Evolutionary conservation across 2,888 invertebrate genomes (phyloP).

Genomic region (Diplazon laetatorius): DNA sequence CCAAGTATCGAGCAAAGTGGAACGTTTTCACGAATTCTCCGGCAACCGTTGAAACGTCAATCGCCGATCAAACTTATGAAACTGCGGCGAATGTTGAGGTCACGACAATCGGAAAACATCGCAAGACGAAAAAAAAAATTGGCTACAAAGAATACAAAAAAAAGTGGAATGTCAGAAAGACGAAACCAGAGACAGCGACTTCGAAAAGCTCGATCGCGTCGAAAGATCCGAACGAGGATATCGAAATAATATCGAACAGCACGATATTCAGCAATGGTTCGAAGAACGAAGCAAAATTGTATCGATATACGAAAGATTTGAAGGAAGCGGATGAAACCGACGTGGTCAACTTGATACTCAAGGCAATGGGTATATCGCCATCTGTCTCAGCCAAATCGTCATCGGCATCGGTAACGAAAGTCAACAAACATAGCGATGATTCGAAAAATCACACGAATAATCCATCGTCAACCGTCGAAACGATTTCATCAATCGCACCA

Average conservation of each 20-base stretch:
- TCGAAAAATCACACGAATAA: slow-evolving; percentile 11
- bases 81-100: background rate
- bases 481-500: background rate
- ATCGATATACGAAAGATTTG: slow-evolving; percentile 16
- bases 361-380: background rate
- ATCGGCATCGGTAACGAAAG: background rate
- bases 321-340: background rate
- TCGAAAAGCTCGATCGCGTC: background rate
- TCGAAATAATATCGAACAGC: background rate
- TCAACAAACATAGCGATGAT: slow-evolving; percentile 11
- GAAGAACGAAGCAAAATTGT: background rate
- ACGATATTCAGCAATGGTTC: background rate
- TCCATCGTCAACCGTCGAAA: background rate
- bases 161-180: slow-evolving; percentile 5
- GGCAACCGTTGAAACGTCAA: background rate
- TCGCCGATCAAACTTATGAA: background rate
- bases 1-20: background rate
- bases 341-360: slow-evolving; percentile 25
- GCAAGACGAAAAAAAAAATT: background rate
- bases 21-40: background rate
- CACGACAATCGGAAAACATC: too few species aligned
- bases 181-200: background rate
- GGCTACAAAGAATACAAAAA: background rate
- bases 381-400: background rate
- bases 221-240: background rate